Conservation (phyloP, 2,888 invertebrate genomes). For the Pollenia labialis region DNA sequence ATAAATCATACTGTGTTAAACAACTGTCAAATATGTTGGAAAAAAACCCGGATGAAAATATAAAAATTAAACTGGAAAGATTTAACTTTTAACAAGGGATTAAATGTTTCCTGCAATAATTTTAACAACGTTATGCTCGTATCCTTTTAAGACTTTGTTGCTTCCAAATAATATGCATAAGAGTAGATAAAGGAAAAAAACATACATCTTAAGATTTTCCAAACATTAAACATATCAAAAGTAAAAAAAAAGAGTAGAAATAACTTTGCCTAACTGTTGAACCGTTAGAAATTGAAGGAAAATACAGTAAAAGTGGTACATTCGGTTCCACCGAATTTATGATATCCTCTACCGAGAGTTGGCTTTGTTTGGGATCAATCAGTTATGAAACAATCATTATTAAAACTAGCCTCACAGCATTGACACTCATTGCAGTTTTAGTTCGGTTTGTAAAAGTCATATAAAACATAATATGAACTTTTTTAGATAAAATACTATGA, state of each 20-base stretch:
- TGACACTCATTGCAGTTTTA: no score
- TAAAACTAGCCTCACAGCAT: no score
- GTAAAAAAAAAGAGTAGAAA: background rate
- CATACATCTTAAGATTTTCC: constrained; percentile 2
- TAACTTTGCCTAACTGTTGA: constrained; percentile 28
- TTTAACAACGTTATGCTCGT: constrained; percentile 1
- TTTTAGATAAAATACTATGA: no score
- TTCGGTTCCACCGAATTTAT: no score
- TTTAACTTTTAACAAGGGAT: constrained; percentile 48
- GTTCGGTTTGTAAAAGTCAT: no score
- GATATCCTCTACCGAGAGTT: no score
- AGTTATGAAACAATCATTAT: no score
- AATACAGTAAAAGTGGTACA: no score
- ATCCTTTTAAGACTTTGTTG: constrained; percentile 13
- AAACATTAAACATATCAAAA: no score
- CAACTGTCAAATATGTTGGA: constrained; percentile 56
- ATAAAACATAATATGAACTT: no score
- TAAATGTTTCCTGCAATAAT: constrained; percentile 51
- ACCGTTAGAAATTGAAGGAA: background rate
- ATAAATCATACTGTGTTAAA: constrained; percentile 61
- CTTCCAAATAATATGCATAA: background rate
- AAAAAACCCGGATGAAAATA: background rate
- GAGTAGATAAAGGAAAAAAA: background rate
- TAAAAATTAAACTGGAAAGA: background rate
- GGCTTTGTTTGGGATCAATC: no score